A percentile compares a stretch with the other conserved stretches of the same genome.
phyloP scores from a whole-genome alignment of 2,888 invertebrate genomes.

The Calliscelio sp. region DNA sequence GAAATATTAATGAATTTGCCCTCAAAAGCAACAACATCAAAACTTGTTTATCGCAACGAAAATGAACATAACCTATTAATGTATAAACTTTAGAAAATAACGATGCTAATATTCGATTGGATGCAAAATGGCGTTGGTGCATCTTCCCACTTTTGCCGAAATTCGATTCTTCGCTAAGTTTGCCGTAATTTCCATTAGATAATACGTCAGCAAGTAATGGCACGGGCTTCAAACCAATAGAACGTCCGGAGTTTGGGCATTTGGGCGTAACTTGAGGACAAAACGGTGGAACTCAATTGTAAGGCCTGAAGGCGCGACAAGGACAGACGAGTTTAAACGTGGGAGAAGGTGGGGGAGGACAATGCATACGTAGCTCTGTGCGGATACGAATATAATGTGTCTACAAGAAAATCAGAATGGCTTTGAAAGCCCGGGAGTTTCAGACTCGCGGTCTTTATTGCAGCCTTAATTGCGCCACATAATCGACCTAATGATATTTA shows the following conservation, averaged over 20 bases:
- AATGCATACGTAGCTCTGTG: neutral
- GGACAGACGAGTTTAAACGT: neutral
- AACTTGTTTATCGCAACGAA: neutral
- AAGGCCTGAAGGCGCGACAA: neutral
- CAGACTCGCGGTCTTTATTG: neutral
- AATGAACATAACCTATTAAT: slow-evolving; percentile 28
- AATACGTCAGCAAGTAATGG: slow-evolving; percentile 65
- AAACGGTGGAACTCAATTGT: slow-evolving; percentile 65
- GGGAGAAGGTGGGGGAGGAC: neutral
- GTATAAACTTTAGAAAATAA: slow-evolving; percentile 27
- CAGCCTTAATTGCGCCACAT: slow-evolving; percentile 49
- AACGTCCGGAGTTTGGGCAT: slow-evolving; percentile 65
- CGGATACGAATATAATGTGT: slow-evolving; percentile 47
- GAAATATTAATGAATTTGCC: too few relatives aligned
- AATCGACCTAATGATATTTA: slow-evolving; percentile 61
- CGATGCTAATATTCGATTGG: slow-evolving; percentile 51
- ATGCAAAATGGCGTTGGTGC: slow-evolving; percentile 45
- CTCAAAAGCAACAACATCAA: too few relatives aligned
- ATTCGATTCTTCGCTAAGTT: slow-evolving; percentile 66
- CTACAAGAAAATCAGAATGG: slow-evolving; percentile 49
- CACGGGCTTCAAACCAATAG: slow-evolving; percentile 56
- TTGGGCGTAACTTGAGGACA: slow-evolving; percentile 62
- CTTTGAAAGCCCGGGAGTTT: slow-evolving; percentile 4
- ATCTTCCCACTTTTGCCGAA: slow-evolving; percentile 53
- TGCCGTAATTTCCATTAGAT: slow-evolving; percentile 69